Evolutionary conservation across 2,113 vertebrate genomes (phyloP), one percentile per base, ranked within the genome.

Genomic region (Gymnogyps californianus): DNA sequence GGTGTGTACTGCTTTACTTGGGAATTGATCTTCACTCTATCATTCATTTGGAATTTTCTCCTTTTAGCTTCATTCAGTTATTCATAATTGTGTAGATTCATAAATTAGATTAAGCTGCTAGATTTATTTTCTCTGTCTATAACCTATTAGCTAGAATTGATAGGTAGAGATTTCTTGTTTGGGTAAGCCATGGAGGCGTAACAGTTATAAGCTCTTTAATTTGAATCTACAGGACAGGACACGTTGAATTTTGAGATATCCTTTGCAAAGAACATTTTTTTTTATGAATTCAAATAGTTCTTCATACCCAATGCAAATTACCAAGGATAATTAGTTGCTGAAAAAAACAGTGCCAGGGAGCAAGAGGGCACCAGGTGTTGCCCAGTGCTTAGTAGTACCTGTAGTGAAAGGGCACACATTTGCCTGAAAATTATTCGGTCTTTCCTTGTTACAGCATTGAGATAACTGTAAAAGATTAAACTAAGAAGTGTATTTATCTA

Each of bases 11-110:
- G 25, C 70, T 93, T 86, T 93, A 66, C 58, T 64, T 88, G 89
- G 62, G 84, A 94, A 95, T 88, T 93, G 82, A 93, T 91, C 87
- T 95, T 29, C 20, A 42, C 36, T 80, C 54, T 51, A 10, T 91
- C 81, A 79, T 84, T 96, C 74, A 83, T 77, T 64, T 79, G 84
- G 58, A 93, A 74, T 93, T 89, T 97, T 88, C 58, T 87, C 26
- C 74, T 87, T 89, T 91, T 88, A 77, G 17, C 16, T 82, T 91
- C 40, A 69, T 91, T 91, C 67, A 88, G 31, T 87, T 95, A 93
- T 66, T 93, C 51, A 52, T 83, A 93, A 86, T 91, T 91, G 86
- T 61, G 49, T 69, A 91, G 62, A 70, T 95, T 92, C 80, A 89
- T 80, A 89, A 72, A 85, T 89, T 87, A 85, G 40, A 92, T 92